phyloP scores from a whole-genome alignment of 2,113 vertebrate species.

The Microcebus ravelobensis region DNA sequence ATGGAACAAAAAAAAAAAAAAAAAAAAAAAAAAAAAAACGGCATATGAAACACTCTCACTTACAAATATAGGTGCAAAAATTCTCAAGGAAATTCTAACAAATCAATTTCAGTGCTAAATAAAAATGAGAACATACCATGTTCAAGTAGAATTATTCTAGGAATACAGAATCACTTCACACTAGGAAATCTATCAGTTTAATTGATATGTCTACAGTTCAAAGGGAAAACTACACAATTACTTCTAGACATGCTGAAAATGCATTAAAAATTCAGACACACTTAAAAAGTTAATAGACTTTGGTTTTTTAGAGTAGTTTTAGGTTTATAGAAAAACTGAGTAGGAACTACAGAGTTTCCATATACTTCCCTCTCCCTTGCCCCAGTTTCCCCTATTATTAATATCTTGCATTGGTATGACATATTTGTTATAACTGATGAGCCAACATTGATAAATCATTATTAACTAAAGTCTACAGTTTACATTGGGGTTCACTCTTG shows the following conservation, averaged over 20 bases:
- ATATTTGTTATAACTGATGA: neutral
- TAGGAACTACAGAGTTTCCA: neutral
- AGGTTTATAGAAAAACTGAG: neutral
- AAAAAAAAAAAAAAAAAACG: neutral
- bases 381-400: neutral
- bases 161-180: neutral
- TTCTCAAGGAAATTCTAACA: slow-evolving; percentile 50
- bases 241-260: neutral
- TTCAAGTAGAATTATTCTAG: slow-evolving; percentile 4
- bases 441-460: neutral
- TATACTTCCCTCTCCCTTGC: neutral
- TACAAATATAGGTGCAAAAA: neutral
- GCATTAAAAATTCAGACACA: neutral
- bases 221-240: neutral
- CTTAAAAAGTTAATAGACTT: neutral
- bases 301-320: neutral
- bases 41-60: neutral
- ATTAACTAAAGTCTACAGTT: neutral
- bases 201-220: neutral
- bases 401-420: neutral
- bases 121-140: neutral
- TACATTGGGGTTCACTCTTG: neutral
- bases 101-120: slow-evolving; percentile 18
- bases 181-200: neutral
- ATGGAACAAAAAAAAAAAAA: neutral